Conservation (phyloP, 2,113 vertebrate genomes). For the Rhea pennata region DNA sequence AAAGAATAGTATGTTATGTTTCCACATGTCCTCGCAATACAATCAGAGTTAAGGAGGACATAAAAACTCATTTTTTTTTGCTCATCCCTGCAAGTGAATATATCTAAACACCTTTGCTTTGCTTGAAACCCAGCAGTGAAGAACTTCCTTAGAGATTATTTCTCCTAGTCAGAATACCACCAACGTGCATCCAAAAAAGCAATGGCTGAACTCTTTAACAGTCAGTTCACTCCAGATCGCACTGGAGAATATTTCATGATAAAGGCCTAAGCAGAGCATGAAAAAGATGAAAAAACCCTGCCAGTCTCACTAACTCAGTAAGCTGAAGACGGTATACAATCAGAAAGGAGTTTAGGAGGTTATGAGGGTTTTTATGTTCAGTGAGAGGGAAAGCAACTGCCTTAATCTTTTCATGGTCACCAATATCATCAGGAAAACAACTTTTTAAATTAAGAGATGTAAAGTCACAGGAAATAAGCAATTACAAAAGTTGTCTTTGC, state of each 20-base stretch:
- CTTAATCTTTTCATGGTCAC: neutral
- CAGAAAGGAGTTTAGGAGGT: neutral
- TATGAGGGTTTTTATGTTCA: neutral
- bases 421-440: neutral
- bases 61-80: neutral
- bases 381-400: neutral
- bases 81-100: neutral
- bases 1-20: neutral
- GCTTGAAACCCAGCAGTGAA: neutral
- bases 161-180: neutral
- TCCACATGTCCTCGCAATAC: neutral
- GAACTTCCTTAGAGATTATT: neutral
- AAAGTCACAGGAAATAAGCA: neutral
- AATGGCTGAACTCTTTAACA: neutral
- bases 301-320: neutral
- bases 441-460: neutral
- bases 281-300: neutral
- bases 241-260: neutral
- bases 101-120: neutral
- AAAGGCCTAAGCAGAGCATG: neutral
- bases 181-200: neutral
- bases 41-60: neutral
- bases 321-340: neutral
- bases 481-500: neutral
- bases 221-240: neutral